Evolutionary conservation across 2,113 vertebrate species (phyloP).

Genomic region (Girardinichthys multiradiatus): DNA sequence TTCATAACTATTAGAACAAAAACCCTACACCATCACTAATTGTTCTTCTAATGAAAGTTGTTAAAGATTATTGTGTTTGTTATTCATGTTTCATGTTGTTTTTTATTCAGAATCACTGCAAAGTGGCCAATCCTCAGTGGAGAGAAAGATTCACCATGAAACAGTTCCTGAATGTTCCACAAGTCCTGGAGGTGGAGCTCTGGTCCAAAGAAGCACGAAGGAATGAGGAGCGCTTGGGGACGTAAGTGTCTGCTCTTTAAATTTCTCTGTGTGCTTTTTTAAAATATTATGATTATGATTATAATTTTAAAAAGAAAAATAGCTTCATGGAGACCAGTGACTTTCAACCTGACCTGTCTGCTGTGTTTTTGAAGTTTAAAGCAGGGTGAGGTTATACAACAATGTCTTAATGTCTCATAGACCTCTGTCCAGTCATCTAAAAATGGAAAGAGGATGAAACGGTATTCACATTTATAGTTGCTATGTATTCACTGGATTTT

Average conservation of each 20-base stretch:
- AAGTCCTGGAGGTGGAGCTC: constrained; percentile 90
- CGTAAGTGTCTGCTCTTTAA: constrained; percentile 79
- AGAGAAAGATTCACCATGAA: constrained; percentile 96
- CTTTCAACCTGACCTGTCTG: too few species aligned
- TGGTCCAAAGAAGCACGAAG: constrained; percentile 89
- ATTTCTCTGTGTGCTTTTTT: background rate
- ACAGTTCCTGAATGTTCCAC: constrained; percentile 86
- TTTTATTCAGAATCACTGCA: constrained; percentile 85
- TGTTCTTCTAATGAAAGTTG: background rate
- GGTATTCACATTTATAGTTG: background rate
- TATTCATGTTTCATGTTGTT: background rate
- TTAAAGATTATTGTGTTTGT: background rate
- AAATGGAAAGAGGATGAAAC: background rate
- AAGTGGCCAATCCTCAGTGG: constrained; percentile 93
- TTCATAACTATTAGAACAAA: too few species aligned
- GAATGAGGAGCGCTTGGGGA: constrained; percentile 85
- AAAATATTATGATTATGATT: background rate
- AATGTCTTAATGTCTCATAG: background rate
- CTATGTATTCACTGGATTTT: background rate
- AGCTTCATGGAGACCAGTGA: too few species aligned
- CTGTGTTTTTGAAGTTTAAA: too few species aligned
- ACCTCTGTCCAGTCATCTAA: background rate
- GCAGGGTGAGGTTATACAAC: background rate
- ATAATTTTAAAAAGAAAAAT: background rate
- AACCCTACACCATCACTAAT: background rate